phyloP scores from a whole-genome alignment of 1,140 invertebrate species.

The Papilio polytes region DNA sequence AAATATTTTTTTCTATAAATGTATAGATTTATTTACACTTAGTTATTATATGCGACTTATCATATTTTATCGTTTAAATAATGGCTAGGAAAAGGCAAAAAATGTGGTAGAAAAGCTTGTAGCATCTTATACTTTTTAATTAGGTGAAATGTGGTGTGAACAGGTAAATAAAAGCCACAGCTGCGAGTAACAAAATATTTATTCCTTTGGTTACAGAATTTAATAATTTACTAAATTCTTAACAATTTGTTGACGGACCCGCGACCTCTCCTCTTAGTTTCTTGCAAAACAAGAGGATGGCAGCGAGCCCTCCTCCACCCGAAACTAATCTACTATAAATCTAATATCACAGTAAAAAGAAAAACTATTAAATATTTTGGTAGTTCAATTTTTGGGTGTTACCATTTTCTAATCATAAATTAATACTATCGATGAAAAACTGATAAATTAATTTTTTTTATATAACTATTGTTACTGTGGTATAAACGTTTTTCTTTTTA shows the following conservation, averaged over 20 bases:
- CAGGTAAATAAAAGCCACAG: constrained; percentile 44
- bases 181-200: constrained; percentile 54
- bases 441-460: not conserved
- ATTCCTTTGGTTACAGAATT: constrained; percentile 71
- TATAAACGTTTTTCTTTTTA: constrained; percentile 33
- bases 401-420: not conserved
- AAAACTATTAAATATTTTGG: constrained; percentile 19
- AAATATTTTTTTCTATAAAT: constrained; percentile 12
- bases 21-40: constrained; percentile 8
- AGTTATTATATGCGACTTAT: not conserved
- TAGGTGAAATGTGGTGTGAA: not conserved
- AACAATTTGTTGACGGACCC: constrained; percentile 48
- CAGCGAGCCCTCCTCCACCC: constrained; percentile 17
- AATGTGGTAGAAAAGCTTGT: not conserved
- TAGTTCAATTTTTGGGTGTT: not conserved
- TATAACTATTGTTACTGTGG: constrained; percentile 6
- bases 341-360: constrained; percentile 30
- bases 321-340: not conserved
- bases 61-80: not conserved
- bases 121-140: no score
- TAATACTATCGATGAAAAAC: not conserved
- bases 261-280: constrained; percentile 22
- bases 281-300: constrained; percentile 33
- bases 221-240: constrained; percentile 68
- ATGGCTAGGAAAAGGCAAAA: not conserved